Evolutionary conservation across 2,797 vertebrate species (phyloP).

Genomic region (Gallinago nigripennis): DNA sequence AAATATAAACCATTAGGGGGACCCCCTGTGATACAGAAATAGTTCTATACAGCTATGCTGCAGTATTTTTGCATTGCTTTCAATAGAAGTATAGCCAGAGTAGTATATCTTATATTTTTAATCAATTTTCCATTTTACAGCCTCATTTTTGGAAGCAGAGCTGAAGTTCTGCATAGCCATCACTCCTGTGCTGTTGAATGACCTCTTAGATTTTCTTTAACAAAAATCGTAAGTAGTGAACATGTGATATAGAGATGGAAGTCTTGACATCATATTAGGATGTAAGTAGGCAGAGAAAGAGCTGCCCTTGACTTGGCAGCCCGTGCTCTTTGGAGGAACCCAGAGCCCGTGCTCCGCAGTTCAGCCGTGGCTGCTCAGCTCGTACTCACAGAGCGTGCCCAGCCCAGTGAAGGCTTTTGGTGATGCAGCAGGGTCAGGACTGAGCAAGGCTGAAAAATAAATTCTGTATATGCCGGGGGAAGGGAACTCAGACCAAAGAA

Average conservation of each 20-base stretch:
- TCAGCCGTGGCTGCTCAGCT: not conserved
- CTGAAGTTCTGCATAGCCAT: not conserved
- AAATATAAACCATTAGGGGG: constrained; percentile 37
- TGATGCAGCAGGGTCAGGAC: not conserved
- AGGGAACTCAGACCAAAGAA: constrained; percentile 33
- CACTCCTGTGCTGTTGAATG: not conserved
- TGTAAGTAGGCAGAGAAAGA: not conserved
- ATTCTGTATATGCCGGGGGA: not conserved
- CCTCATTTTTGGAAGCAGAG: not conserved
- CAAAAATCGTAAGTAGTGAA: not conserved
- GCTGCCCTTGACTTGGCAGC: not conserved
- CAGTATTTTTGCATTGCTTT: constrained; percentile 25
- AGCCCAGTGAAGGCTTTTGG: not conserved
- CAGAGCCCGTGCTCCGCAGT: not conserved
- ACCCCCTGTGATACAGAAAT: constrained; percentile 27
- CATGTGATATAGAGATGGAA: not conserved
- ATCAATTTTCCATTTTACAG: constrained; percentile 48
- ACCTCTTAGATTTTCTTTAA: constrained; percentile 19
- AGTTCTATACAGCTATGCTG: not conserved
- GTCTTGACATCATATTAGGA: not conserved
- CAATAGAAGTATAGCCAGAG: constrained; percentile 5
- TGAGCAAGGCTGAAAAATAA: constrained; percentile 29
- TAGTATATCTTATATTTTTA: constrained; percentile 47
- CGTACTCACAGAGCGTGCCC: fast-evolving
- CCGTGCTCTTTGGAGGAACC: not conserved